Base-by-base conservation (phyloP, 2,888 invertebrate genomes). In the Patella caerulea region DNA sequence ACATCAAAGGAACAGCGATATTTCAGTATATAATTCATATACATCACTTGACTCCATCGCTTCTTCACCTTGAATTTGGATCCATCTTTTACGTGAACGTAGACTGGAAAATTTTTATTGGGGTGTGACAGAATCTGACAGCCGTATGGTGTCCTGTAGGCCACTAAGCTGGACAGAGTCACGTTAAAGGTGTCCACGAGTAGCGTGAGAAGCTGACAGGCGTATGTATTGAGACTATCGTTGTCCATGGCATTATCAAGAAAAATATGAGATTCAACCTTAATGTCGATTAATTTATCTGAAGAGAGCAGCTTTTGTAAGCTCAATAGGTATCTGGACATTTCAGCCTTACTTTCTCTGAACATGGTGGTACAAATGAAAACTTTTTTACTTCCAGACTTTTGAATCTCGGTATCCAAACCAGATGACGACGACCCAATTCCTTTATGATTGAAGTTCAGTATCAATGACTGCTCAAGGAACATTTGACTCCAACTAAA, bases 31-130 rank as follows among this genome's bases (percentile, higher is more conserved):
- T 84, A 84, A 53, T 83, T 80, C 84, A 84, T 84, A 56, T 85
- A 85, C 85, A 84, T 85, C 54, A 84, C 84, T 71, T 84, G 84
- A 34, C 83, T 83, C 84, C 84, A 85, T 17, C 84, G 74, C 59
- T 85, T 85, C 72, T 84, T 85, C 3, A 80, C 55, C 76, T 84
- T 85, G 54, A 83, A 81, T 71, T 79, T 77, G 11, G 72, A 54
- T 9, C 80, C 73, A 65, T 85, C 83, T 69, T 85, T 85, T 14
- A 85, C 73, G 56, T 85, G 84, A 19, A 85, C 74, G 75, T 81
- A 83, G 34, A 84, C 79, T 12, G 83, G 83, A 75, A 82, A 82
- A 12, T 81, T 77, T 14, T 78, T 78, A 15, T 79, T 77, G 1
- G 82, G 75, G 17, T 72, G 75, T 79, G 82, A 84, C 19, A 72